phyloP scores from a whole-genome alignment of 1,140 invertebrate genomes.

The Aphis craccivora region DNA sequence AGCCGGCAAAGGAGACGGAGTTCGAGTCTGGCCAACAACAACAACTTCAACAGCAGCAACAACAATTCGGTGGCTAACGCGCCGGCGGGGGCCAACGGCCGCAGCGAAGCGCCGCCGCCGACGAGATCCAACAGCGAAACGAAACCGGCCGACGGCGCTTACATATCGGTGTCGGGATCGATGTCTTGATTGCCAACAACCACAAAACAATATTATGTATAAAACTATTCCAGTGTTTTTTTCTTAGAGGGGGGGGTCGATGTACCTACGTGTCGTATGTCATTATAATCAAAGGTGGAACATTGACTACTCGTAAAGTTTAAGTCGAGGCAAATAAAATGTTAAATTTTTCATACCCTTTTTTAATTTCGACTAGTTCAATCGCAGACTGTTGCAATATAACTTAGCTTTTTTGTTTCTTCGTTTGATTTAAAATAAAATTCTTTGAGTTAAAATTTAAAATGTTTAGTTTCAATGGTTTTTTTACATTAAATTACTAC shows the following conservation, averaged over 20 bases:
- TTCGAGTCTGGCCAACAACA: constrained; percentile 18
- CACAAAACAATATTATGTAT: neutral
- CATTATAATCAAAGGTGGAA: neutral
- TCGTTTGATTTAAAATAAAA: no score
- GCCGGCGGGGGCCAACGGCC: neutral
- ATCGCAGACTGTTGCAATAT: no score
- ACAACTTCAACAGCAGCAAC: constrained; percentile 21
- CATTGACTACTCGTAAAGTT: no score
- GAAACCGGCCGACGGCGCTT: constrained; percentile 19
- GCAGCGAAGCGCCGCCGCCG: neutral
- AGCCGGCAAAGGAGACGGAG: constrained; percentile 36
- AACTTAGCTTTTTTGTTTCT: no score
- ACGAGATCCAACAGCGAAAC: constrained; percentile 41
- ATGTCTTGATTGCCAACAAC: constrained; percentile 26
- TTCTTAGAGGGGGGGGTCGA: no score
- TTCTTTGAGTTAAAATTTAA: no score
- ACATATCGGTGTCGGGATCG: constrained; percentile 39
- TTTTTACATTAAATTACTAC: no score
- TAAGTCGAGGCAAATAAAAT: no score
- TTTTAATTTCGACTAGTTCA: no score
- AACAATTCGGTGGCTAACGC: constrained; percentile 35
- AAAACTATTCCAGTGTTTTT: neutral
- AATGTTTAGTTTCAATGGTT: no score
- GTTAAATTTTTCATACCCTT: no score
- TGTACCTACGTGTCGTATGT: neutral